Conservation (phyloP, 2,888 invertebrate genomes). For the Dyspetes luteomarginatus region DNA sequence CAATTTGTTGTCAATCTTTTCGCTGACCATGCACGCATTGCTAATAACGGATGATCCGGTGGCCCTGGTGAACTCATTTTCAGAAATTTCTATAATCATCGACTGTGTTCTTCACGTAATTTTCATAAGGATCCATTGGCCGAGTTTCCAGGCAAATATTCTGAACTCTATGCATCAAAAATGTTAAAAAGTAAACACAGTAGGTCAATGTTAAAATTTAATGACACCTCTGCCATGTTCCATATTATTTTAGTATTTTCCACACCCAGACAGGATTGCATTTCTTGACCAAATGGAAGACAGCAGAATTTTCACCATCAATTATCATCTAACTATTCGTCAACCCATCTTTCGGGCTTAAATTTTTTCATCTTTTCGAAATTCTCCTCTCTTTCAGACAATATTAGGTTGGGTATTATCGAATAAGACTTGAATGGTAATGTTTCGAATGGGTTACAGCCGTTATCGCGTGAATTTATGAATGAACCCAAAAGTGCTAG, state of each 20-base stretch:
- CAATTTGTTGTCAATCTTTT: conserved; percentile 63
- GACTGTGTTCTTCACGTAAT: conserved; percentile 42
- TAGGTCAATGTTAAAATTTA: too few relatives aligned
- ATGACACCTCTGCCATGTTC: conserved; percentile 84
- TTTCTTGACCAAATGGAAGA: conserved; percentile 87
- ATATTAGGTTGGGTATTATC: conserved; percentile 88
- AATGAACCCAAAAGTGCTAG: too few relatives aligned
- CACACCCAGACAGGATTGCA: conserved; percentile 87
- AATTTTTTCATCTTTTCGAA: conserved; percentile 87
- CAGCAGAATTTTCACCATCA: conserved; percentile 85
- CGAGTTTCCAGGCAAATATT: conserved; percentile 57
- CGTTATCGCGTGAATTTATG: too few relatives aligned
- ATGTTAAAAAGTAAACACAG: background rate
- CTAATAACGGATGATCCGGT: background rate
- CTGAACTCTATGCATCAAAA: background rate
- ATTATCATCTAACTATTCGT: conserved; percentile 79
- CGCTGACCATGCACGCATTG: conserved; percentile 17
- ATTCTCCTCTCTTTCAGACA: conserved; percentile 87
- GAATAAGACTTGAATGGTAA: conserved; percentile 85
- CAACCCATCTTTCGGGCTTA: conserved; percentile 87
- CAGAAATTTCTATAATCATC: background rate
- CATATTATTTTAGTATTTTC: conserved; percentile 86
- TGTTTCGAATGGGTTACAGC: too few relatives aligned
- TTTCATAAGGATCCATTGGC: conserved; percentile 33
- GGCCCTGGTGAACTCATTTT: background rate